These are phyloP conservation scores for Anoplopoma fimbria DNA, from an alignment of 2,113 vertebrate genomes.

Conservation along the genomic window DNA sequence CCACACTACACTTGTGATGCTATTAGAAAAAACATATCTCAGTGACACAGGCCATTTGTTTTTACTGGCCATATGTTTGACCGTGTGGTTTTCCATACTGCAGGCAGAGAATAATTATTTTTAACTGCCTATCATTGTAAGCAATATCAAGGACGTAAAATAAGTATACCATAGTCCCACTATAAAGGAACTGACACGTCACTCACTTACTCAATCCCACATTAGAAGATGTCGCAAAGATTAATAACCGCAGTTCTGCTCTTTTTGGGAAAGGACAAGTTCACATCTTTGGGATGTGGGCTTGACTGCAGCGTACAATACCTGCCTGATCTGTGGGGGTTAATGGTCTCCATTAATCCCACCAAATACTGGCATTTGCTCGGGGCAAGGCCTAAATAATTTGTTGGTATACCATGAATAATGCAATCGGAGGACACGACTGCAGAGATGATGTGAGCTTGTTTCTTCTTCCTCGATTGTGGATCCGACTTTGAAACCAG, in stretches of 20 bases:
- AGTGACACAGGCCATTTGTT: constrained; percentile 51
- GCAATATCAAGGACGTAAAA: constrained; percentile 55
- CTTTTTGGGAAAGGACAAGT: constrained; percentile 17
- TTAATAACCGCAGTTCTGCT: constrained; percentile 29
- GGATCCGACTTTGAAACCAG: constrained; percentile 26
- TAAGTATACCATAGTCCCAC: constrained; percentile 16
- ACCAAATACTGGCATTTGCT: constrained; percentile 21
- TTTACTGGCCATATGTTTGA: constrained; percentile 53
- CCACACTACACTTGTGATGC: constrained; percentile 28
- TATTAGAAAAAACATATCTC: constrained; percentile 37
- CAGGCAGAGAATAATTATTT: constrained; percentile 47
- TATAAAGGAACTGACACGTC: constrained; percentile 22
- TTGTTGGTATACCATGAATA: constrained; percentile 53
- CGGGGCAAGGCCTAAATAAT: constrained; percentile 43
- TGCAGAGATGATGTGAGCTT: constrained; percentile 6
- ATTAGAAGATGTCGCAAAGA: constrained; percentile 18
- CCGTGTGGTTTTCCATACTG: constrained; percentile 52
- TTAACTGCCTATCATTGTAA: constrained; percentile 54
- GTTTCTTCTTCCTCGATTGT: background rate
- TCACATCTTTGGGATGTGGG: constrained; percentile 25
- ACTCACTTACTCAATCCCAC: constrained; percentile 3
- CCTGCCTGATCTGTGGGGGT: background rate
- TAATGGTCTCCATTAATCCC: constrained; percentile 14
- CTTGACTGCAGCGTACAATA: constrained; percentile 14
- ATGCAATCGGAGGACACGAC: constrained; percentile 34